Percentiles rank a stretch among this genome's conserved stretches.
phyloP scores from a whole-genome alignment of 1,140 invertebrate species.

The Brevipalpus yothersi region DNA sequence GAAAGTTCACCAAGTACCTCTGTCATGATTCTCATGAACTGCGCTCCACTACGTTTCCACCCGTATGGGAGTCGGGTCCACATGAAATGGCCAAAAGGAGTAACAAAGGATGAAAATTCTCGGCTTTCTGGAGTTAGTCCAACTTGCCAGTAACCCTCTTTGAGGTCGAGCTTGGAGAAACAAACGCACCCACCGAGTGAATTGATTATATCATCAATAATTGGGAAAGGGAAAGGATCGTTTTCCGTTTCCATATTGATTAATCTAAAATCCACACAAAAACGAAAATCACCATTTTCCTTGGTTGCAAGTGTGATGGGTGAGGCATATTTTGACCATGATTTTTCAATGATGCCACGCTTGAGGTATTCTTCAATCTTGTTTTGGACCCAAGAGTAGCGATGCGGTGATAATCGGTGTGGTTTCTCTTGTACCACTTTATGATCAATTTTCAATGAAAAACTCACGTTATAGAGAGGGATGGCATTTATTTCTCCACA shows the following conservation, averaged over 20 bases:
- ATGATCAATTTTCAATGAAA: neutral
- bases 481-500: neutral
- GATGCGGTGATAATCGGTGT: neutral
- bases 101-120: conserved; percentile 2
- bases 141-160: conserved; percentile 2
- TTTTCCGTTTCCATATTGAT: neutral
- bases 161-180: conserved; percentile 4
- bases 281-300: neutral
- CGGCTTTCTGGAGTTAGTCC: neutral
- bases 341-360: neutral
- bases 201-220: conserved; percentile 1
- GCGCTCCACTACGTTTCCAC: neutral
- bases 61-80: conserved; percentile 1
- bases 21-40: neutral
- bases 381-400: neutral
- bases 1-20: neutral
- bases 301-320: neutral
- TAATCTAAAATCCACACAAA: neutral
- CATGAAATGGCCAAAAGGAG: neutral
- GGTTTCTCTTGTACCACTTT: neutral
- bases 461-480: neutral
- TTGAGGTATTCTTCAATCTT: neutral
- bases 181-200: neutral
- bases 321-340: neutral
- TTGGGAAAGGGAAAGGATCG: neutral